Evolutionary conservation across 2,797 vertebrate genomes (phyloP), one percentile per base, ranked within the genome.

Genomic region (Lepus townsendii): DNA sequence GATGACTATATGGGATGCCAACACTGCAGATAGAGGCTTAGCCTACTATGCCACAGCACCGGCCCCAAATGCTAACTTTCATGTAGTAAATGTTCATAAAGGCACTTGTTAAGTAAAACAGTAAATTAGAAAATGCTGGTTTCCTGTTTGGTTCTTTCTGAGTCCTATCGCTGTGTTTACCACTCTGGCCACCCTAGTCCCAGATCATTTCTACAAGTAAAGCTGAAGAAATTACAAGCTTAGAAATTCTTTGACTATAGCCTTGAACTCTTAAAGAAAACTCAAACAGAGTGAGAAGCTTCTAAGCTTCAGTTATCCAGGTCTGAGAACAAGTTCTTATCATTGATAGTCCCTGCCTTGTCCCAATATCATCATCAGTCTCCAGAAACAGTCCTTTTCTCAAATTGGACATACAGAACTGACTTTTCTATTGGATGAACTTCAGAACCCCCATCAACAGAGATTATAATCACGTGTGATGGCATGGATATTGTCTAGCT

Each of bases 391-490:
- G 26, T 54, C 52, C 52, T 80, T 73, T 95, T 75, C 65, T 69
- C 90, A 92, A 93, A 75, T 20, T 10, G 50, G 3, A 76, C 22
- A 26, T 50, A 50, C 50, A 72, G 82, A 78, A 90, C 65, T 73
- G 65, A 26, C 52, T 73, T 92, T 94, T 63, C 65, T 54, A 62
- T 72, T 83, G 22, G 4, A 65, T 92, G 30, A 90, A 57, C 57
- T 82, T 93, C 42, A 35, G 35, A 14, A 22, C 12, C 72, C 68
- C 50, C 14, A 73, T 92, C 62, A 76, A 30, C 47, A 32, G 10
- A 20, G 26, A 89, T 50, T 83, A 84, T 0, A 79, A 52, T 38
- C 91, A 30, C 4, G 14, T 73, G n/a, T 60, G 26, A 93, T 60
- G 60, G 30, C 32, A 87, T 26, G 75, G 76, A 94, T 26, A 68